phyloP scores from a whole-genome alignment of 2,797 vertebrate species.

The Liasis olivaceus region DNA sequence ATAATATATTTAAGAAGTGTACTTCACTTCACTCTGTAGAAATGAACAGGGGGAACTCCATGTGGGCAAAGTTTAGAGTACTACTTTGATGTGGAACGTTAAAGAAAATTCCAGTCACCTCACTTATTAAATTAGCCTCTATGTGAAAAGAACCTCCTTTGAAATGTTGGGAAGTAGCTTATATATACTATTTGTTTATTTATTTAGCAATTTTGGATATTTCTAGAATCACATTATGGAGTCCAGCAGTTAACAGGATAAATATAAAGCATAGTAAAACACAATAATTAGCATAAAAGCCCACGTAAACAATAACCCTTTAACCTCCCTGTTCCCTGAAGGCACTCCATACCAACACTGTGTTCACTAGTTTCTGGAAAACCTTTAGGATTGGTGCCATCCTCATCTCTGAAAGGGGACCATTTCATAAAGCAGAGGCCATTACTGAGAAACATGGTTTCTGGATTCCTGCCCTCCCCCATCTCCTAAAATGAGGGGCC shows the following conservation, averaged over 20 bases:
- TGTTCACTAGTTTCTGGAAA: background rate
- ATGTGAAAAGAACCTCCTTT: background rate
- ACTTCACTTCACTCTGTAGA: background rate
- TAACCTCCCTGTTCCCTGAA: background rate
- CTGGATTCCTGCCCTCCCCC: background rate
- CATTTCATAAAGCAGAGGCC: background rate
- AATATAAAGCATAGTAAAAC: background rate
- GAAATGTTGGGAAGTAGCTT: background rate
- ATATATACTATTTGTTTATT: background rate
- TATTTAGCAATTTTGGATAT: background rate
- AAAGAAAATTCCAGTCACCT: background rate
- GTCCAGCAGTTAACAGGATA: background rate
- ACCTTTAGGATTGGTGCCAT: background rate
- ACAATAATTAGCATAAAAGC: background rate
- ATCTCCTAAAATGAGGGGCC: background rate
- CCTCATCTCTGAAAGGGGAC: background rate
- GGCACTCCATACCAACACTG: background rate
- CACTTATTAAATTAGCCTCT: background rate
- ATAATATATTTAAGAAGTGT: background rate
- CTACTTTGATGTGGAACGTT: background rate
- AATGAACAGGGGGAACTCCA: background rate
- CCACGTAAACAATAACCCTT: background rate
- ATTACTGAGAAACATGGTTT: background rate
- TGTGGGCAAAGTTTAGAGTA: background rate
- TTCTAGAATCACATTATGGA: background rate